Evolutionary conservation across 2,888 invertebrate species (phyloP), one percentile per base, ranked within the genome.

Genomic region (Eilema caniola): DNA sequence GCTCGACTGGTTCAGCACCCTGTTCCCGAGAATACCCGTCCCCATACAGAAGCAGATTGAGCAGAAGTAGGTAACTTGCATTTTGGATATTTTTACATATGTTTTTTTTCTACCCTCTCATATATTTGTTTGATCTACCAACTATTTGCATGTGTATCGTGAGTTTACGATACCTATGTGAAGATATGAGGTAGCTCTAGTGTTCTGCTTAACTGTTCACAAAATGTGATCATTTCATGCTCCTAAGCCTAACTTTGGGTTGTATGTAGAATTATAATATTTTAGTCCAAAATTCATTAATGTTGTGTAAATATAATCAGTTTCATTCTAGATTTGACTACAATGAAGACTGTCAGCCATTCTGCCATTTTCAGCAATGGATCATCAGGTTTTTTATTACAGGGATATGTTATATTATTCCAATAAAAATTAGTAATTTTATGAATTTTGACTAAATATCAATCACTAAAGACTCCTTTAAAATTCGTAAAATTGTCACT

Each of bases 1-100:
- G 90, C 95, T 99, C 71, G 99, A 99, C 90, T 99, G 99, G 99
- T 99, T 99, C 94, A 98, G 98, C 60, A 99, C 99, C 0, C 96
- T 99, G 24, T 99, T 99, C 90, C 99, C 99, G 0, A 96, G 99
- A 80, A 99, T 99, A 90, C 99, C 99, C 0, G 99, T 99, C 73
- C 99, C 99, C 31, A 99, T 99, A 85, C 97, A 98, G 94, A 99
- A 99, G 91, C 98, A 97, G 90, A 97, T 99, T 79, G 98, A 99
- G 86, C 97, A 97, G 84, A 97, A 97, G 93, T 95, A 88, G 82
- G 89, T 90, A 86, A 83, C 80, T 75, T 83, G 78, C 77, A 57
- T 60, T 66, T 60, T 41, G 7, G 20, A 66, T 37, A 37, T n/a
- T 60, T 33, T 33, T 33, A 7, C 1, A 33, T n/a, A 37, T n/a